Evolutionary conservation across 2,797 vertebrate genomes (phyloP).

Genomic region (Micrastur ruficollis): DNA sequence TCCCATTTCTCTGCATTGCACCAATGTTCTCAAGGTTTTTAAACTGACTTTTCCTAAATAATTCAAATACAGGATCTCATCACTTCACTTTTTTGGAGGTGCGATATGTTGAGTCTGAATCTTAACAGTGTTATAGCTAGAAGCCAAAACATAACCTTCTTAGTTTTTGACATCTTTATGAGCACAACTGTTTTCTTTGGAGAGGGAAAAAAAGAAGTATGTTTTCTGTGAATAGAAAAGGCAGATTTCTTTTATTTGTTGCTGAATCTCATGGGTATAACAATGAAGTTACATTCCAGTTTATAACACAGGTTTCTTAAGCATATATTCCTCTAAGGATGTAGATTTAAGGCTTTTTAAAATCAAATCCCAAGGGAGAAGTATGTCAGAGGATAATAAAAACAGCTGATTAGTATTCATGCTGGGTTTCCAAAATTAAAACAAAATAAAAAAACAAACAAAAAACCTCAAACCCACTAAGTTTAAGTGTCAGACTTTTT

Average conservation of each 20-base stretch:
- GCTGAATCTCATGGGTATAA: background rate
- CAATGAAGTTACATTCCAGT: background rate
- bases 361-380: background rate
- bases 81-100: background rate
- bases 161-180: background rate
- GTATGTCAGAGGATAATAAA: background rate
- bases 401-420: background rate
- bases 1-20: background rate
- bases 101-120: background rate
- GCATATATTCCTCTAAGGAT: background rate
- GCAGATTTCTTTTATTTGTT: background rate
- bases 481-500: background rate
- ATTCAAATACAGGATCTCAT: background rate
- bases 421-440: background rate
- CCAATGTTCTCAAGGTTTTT: background rate
- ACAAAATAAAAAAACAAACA: background rate
- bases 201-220: too few species aligned
- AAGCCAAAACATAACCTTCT: background rate
- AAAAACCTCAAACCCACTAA: background rate
- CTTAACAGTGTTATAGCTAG: background rate
- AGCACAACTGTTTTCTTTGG: background rate
- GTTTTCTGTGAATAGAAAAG: background rate
- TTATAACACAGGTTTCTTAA: background rate
- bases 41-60: background rate
- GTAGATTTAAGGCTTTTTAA: background rate